phyloP scores from a whole-genome alignment of 2,113 vertebrate species.

The Dromiciops gliroides region DNA sequence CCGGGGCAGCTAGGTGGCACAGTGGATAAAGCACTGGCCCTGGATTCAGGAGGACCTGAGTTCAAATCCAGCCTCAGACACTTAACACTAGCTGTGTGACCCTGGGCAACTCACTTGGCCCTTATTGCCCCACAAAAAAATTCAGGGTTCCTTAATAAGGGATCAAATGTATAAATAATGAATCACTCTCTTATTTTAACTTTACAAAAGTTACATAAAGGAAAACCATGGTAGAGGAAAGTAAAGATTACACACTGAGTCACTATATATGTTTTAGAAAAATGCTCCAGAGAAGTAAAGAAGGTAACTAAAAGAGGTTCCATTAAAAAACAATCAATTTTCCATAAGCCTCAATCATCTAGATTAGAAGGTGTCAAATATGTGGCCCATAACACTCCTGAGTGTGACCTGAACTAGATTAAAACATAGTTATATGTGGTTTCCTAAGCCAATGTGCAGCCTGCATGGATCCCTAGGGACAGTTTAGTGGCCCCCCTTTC shows the following conservation, averaged over 20 bases:
- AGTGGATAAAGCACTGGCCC: no score
- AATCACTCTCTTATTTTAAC: background rate
- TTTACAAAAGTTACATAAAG: background rate
- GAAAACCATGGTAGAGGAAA: conserved; percentile 4
- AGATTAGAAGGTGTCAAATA: background rate
- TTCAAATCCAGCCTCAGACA: no score
- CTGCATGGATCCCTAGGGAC: background rate
- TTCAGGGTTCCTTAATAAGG: background rate
- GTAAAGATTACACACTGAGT: background rate
- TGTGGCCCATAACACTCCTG: background rate
- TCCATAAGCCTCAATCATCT: background rate
- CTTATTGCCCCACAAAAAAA: no score
- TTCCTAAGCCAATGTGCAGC: background rate
- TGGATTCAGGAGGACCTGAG: no score
- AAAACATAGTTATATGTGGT: background rate
- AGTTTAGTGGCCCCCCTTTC: background rate
- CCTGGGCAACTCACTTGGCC: no score
- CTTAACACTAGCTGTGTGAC: no score
- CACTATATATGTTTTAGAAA: background rate
- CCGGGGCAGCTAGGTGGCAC: no score
- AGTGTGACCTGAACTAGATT: background rate
- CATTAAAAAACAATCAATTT: background rate
- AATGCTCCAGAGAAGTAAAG: background rate
- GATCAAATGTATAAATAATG: background rate
- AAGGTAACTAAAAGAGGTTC: background rate